Evolutionary conservation across 1,140 invertebrate genomes (phyloP).

Genomic region (Drosophila melanica): DNA sequence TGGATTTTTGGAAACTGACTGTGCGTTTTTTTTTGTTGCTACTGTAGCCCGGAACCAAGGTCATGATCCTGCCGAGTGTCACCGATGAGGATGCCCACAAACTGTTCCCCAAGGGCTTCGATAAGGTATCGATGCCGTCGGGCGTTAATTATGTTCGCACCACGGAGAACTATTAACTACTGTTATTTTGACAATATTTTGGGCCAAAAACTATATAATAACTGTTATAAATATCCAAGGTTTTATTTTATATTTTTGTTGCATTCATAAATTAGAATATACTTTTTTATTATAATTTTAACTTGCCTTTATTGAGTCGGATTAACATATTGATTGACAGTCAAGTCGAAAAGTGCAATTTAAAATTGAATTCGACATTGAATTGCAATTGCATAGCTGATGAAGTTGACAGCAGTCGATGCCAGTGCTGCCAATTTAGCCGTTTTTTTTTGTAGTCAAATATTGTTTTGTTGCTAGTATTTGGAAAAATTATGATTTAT

Average conservation of each 20-base stretch:
- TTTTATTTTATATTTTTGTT: background rate
- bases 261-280: constrained; percentile 4
- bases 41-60: constrained; percentile 89
- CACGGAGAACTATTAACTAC: constrained; percentile 87
- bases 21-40: constrained; percentile 46
- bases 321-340: constrained; percentile 6
- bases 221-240: background rate
- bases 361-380: constrained; percentile 7
- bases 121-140: constrained; percentile 90
- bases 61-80: constrained; percentile 92
- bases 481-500: too few relatives aligned
- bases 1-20: background rate
- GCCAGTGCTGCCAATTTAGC: background rate
- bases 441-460: background rate
- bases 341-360: background rate
- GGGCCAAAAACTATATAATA: constrained; percentile 2
- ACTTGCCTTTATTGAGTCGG: background rate
- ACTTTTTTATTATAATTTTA: background rate
- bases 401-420: background rate
- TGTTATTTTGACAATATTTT: background rate
- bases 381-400: background rate
- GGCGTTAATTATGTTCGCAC: constrained; percentile 91
- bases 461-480: background rate
- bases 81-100: constrained; percentile 88
- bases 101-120: constrained; percentile 90